Percentiles rank a stretch among this genome's conserved stretches.
Conservation (phyloP, 37 sponge, comb jelly and placozoan genomes). For the Tethya wilhelma region DNA sequence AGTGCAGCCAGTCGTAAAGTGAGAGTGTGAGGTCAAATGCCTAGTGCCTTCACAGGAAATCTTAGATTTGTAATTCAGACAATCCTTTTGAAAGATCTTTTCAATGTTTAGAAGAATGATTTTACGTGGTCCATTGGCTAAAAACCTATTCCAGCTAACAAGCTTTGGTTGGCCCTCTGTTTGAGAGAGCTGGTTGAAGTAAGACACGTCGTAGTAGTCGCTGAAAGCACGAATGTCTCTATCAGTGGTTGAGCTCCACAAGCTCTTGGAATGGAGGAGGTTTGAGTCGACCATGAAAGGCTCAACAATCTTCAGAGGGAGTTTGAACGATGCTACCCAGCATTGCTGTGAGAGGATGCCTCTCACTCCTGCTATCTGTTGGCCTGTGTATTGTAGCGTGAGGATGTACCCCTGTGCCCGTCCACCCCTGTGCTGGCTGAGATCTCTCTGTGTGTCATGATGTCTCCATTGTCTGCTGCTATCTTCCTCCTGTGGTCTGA, state of each 20-base stretch:
- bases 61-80: not conserved
- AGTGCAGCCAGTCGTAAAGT: not conserved
- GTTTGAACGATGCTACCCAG: constrained; percentile 17
- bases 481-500: too few species aligned
- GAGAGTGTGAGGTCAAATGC: too few species aligned
- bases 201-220: constrained; percentile 20
- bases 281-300: constrained; percentile 28
- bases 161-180: not conserved
- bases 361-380: constrained; percentile 33
- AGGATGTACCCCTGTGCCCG: constrained; percentile 20
- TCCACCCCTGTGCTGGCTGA: too few species aligned
- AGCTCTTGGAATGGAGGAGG: not conserved
- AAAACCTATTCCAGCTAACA: constrained; percentile 28
- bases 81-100: not conserved
- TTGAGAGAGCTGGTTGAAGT: constrained; percentile 12
- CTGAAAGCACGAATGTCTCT: not conserved
- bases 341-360: constrained; percentile 34
- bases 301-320: constrained; percentile 34
- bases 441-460: too few species aligned
- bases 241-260: too few species aligned
- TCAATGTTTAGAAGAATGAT: constrained; percentile 25
- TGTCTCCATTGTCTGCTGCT: too few species aligned
- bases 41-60: too few species aligned
- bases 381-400: constrained; percentile 50
- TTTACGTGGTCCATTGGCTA: constrained; percentile 16